Conservation (phyloP, 2,113 vertebrate species). For the Gallinago media region DNA sequence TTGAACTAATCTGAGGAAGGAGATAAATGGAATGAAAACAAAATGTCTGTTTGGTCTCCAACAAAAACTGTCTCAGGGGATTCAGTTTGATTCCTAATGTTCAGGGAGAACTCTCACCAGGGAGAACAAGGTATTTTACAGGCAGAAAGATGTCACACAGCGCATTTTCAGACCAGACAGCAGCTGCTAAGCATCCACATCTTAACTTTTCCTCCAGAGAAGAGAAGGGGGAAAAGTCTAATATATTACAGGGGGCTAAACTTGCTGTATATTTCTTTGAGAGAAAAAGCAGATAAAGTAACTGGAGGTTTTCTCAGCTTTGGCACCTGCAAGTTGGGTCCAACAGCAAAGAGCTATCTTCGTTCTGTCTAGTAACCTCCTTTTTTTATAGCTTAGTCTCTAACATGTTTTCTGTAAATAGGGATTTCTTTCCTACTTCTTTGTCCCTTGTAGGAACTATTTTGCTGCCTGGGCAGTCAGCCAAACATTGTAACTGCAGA, state of each 20-base stretch:
- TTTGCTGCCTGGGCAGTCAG: slow-evolving; percentile 33
- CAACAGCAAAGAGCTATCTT: not conserved
- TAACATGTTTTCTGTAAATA: not conserved
- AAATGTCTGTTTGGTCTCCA: not conserved
- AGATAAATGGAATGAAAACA: not conserved
- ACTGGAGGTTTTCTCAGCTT: not conserved
- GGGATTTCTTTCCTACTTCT: not conserved
- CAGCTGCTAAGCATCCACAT: not conserved
- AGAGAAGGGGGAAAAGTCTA: no score
- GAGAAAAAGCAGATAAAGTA: not conserved
- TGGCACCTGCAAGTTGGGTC: not conserved
- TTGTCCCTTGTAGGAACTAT: not conserved
- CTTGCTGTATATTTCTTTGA: not conserved
- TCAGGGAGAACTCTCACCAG: not conserved
- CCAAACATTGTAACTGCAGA: slow-evolving; percentile 20
- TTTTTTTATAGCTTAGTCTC: not conserved
- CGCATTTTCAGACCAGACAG: not conserved
- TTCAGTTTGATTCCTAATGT: not conserved
- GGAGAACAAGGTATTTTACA: not conserved
- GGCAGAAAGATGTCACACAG: not conserved
- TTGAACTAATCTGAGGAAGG: not conserved
- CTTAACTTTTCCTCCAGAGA: no score
- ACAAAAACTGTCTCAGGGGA: not conserved
- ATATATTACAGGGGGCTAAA: no score
- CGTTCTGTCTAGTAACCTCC: not conserved